A percentile compares a stretch with the other conserved stretches of the same genome.
These are phyloP conservation scores for Hepsetus odoe DNA, from an alignment of 2,113 vertebrate species.

Conservation along the genomic window DNA sequence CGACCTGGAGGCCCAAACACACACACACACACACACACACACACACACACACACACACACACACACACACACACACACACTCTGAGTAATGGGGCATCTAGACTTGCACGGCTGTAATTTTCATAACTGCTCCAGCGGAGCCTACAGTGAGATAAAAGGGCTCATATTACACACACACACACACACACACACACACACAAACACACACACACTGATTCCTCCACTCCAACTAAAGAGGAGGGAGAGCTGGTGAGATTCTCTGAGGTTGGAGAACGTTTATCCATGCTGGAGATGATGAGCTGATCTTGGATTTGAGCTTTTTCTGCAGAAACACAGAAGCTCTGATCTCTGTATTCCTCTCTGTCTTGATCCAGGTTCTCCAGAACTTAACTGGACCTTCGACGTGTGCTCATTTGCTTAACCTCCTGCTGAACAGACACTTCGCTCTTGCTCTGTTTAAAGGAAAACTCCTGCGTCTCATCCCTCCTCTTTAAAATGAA, in stretches of 20 bases:
- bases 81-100: slow-evolving; percentile 67
- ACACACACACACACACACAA: too few relatives aligned
- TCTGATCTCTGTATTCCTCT: neutral
- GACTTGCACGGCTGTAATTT: slow-evolving; percentile 69
- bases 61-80: slow-evolving; percentile 40
- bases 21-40: slow-evolving; percentile 45
- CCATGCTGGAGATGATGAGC: slow-evolving; percentile 17
- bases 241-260: slow-evolving; percentile 41
- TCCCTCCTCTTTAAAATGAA: neutral
- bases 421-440: neutral
- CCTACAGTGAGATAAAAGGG: slow-evolving; percentile 74
- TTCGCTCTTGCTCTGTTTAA: neutral
- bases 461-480: neutral
- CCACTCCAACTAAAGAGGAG: slow-evolving; percentile 37
- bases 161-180: slow-evolving; percentile 62
- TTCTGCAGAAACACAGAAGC: slow-evolving; percentile 7
- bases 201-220: too few relatives aligned
- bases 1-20: slow-evolving; percentile 63
- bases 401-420: slow-evolving; percentile 12
- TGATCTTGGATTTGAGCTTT: slow-evolving; percentile 27
- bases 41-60: neutral
- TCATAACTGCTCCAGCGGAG: slow-evolving; percentile 62
- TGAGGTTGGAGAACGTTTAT: slow-evolving; percentile 2
- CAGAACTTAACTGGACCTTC: neutral
- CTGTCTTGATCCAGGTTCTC: neutral